phyloP scores from a whole-genome alignment of 2,797 vertebrate species.

The Alcedo quadribrachys region DNA sequence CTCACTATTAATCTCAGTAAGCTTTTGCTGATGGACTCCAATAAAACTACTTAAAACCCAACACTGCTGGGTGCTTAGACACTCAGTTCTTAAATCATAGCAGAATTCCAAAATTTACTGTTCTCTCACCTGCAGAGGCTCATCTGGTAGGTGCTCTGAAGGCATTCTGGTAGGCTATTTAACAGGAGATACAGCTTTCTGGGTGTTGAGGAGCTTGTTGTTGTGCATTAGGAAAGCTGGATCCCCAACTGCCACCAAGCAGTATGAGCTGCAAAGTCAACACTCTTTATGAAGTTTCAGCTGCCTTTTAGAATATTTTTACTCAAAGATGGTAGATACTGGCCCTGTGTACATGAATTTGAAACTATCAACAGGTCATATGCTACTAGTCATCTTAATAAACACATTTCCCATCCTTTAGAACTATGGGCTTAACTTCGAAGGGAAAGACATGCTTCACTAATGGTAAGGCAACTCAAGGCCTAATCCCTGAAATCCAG shows the following conservation, averaged over 20 bases:
- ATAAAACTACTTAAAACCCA: not conserved
- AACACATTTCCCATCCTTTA: not conserved
- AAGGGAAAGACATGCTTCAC: not conserved
- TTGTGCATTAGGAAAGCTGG: not conserved
- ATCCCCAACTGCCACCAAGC: not conserved
- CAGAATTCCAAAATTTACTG: not conserved
- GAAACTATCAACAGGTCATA: not conserved
- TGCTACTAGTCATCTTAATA: not conserved
- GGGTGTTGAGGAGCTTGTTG: not conserved
- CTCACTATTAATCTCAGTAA: not conserved
- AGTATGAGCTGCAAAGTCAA: not conserved
- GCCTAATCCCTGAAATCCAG: not conserved
- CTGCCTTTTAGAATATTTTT: not conserved
- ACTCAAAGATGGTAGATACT: not conserved
- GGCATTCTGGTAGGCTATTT: not conserved
- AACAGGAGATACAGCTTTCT: not conserved
- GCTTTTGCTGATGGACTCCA: not conserved
- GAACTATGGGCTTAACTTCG: not conserved
- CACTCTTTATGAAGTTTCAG: not conserved
- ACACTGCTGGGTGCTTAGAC: rapidly evolving
- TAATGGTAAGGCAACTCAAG: not conserved
- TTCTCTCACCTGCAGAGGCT: not conserved
- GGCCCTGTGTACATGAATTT: not conserved
- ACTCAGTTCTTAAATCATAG: not conserved
- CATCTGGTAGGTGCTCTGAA: rapidly evolving